A percentile compares a stretch with the other conserved stretches of the same genome.
These are phyloP conservation scores for Budorcas taxicolor DNA, from an alignment of 2,113 vertebrate genomes.

Conservation along the genomic window DNA sequence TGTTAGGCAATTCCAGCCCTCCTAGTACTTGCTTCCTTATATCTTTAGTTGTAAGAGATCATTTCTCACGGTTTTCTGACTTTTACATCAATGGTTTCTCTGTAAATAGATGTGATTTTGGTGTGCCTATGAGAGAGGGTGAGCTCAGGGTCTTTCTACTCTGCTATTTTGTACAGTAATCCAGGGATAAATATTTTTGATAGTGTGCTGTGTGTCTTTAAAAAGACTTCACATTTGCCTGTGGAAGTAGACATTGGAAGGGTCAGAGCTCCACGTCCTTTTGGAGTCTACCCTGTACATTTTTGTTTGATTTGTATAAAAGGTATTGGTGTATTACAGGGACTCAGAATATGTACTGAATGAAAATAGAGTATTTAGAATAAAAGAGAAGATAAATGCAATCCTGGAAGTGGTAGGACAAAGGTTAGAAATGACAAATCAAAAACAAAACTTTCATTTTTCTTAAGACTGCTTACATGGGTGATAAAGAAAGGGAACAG, in stretches of 20 bases:
- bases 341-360: neutral
- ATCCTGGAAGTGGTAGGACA: neutral
- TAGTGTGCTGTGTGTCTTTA: neutral
- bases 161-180: neutral
- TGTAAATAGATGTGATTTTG: neutral
- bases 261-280: neutral
- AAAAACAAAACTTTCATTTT: neutral
- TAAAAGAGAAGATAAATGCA: conserved; percentile 21
- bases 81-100: neutral
- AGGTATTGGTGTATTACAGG: neutral
- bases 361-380: conserved; percentile 12
- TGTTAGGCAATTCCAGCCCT: neutral
- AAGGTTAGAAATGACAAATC: conserved; percentile 7
- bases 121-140: neutral
- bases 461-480: neutral
- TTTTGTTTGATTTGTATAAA: conserved; percentile 36
- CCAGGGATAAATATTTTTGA: neutral
- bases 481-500: neutral
- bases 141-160: neutral
- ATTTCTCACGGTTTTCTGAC: neutral
- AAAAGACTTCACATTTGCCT: neutral
- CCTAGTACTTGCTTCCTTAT: neutral
- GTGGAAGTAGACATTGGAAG: neutral
- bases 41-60: neutral
- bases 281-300: neutral